Evolutionary conservation across 2,113 vertebrate genomes (phyloP).

Genomic region (Sylvilagus bachmani): DNA sequence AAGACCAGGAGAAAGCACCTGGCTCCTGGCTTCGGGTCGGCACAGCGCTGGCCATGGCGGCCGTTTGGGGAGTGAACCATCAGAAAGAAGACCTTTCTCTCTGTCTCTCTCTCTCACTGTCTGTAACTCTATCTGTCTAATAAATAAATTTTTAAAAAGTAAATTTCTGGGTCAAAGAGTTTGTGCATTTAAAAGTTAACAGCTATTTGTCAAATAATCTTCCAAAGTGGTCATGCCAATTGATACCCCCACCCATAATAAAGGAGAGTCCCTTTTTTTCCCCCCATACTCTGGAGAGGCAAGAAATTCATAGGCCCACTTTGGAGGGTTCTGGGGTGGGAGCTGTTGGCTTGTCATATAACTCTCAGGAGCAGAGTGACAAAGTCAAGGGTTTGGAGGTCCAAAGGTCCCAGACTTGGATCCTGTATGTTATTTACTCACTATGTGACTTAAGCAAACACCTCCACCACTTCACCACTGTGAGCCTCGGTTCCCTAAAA

Average conservation of each 20-base stretch:
- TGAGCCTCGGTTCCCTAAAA: not conserved
- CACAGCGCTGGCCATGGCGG: too few relatives aligned
- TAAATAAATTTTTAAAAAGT: not conserved
- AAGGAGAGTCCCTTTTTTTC: not conserved
- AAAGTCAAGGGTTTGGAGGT: not conserved
- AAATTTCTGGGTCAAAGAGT: constrained; percentile 40
- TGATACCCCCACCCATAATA: not conserved
- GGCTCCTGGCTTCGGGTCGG: too few relatives aligned
- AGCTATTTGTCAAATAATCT: constrained; percentile 24
- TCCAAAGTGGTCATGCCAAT: not conserved
- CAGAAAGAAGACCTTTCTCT: too few relatives aligned
- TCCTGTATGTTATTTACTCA: not conserved
- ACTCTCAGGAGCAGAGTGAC: not conserved
- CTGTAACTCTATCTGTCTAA: too few relatives aligned
- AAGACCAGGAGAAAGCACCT: too few relatives aligned
- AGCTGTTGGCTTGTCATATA: not conserved
- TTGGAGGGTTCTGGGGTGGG: not conserved
- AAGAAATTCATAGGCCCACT: not conserved
- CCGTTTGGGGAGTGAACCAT: too few relatives aligned
- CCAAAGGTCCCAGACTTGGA: not conserved
- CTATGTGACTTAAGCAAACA: not conserved
- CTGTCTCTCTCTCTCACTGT: too few relatives aligned
- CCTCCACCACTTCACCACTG: not conserved
- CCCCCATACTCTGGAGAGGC: not conserved
- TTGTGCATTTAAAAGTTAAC: not conserved